Evolutionary conservation across 2,797 vertebrate species (phyloP).

Genomic region (Mallotus villosus): DNA sequence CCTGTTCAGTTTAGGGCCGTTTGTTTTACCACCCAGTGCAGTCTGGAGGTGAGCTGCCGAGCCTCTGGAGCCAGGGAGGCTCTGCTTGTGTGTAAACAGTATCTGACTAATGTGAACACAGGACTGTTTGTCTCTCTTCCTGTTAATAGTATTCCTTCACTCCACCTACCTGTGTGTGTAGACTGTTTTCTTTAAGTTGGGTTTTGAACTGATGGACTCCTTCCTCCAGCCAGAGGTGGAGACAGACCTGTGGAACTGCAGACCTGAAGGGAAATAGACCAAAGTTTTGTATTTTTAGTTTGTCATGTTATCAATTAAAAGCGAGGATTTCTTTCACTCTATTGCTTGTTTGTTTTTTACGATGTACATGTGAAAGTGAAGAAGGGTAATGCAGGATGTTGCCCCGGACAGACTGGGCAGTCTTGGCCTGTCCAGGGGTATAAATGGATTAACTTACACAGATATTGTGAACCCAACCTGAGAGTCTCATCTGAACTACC

Average conservation of each 20-base stretch:
- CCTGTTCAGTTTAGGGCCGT: neutral
- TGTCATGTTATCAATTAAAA: conserved; percentile 70
- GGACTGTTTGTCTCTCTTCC: conserved; percentile 66
- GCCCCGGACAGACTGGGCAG: conserved; percentile 36
- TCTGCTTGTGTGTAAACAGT: conserved; percentile 65
- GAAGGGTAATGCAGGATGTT: conserved; percentile 28
- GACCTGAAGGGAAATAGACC: conserved; percentile 78
- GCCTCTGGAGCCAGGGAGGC: conserved; percentile 62
- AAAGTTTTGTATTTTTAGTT: conserved; percentile 83
- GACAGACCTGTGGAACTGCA: conserved; percentile 58
- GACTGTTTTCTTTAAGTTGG: conserved; percentile 52
- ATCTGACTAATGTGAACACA: conserved; percentile 73
- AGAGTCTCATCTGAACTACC: conserved; percentile 77
- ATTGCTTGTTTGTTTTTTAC: conserved; percentile 34
- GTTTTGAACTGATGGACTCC: conserved; percentile 61
- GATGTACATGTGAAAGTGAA: conserved; percentile 52
- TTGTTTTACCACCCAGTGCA: neutral
- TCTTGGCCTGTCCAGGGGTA: conserved; percentile 44
- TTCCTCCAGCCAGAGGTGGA: conserved; percentile 59
- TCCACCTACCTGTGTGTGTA: conserved; percentile 60
- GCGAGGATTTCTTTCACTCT: conserved; percentile 49
- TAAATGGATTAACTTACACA: conserved; percentile 53
- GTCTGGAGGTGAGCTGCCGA: conserved; percentile 50
- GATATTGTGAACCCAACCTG: conserved; percentile 64
- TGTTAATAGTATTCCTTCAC: conserved; percentile 59